Evolutionary conservation across 1,140 invertebrate species (phyloP).

Genomic region (Microplitis demolitor): DNA sequence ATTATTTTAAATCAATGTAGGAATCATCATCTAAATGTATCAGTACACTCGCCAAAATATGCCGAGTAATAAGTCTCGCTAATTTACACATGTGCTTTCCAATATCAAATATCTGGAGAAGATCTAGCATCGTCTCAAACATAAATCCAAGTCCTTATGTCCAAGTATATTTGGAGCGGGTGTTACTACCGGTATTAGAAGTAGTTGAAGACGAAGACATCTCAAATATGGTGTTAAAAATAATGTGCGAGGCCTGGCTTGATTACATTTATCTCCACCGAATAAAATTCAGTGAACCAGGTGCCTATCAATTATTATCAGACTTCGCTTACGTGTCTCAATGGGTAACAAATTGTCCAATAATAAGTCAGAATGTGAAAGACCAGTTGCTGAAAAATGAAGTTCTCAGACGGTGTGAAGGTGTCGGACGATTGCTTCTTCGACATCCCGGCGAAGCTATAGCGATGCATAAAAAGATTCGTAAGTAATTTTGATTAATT

Average conservation of each 20-base stretch:
- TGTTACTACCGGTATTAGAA: conserved; percentile 73
- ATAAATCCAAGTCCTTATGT: conserved; percentile 63
- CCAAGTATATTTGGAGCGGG: conserved; percentile 71
- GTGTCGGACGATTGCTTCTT: conserved; percentile 75
- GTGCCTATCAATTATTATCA: conserved; percentile 70
- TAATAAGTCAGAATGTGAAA: conserved; percentile 64
- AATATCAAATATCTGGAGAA: conserved; percentile 68
- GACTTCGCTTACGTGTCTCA: conserved; percentile 77
- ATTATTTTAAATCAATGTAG: conserved; percentile 49
- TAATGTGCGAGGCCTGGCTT: conserved; percentile 84
- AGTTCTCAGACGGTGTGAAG: conserved; percentile 77
- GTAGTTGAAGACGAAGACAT: conserved; percentile 74
- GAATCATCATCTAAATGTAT: conserved; percentile 72
- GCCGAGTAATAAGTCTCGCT: conserved; percentile 73
- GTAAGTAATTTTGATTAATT: conserved; percentile 22
- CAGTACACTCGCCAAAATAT: conserved; percentile 70
- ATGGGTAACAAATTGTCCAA: conserved; percentile 71
- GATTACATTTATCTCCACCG: conserved; percentile 81
- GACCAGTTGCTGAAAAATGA: conserved; percentile 76
- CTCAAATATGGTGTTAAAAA: conserved; percentile 75
- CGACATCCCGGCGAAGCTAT: conserved; percentile 76
- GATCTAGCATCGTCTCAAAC: conserved; percentile 49
- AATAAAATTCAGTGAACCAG: conserved; percentile 78
- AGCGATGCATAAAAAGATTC: conserved; percentile 66
- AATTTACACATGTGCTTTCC: conserved; percentile 80